Conservation (phyloP, 1,140 invertebrate genomes). For the Paracyclopina nana region DNA sequence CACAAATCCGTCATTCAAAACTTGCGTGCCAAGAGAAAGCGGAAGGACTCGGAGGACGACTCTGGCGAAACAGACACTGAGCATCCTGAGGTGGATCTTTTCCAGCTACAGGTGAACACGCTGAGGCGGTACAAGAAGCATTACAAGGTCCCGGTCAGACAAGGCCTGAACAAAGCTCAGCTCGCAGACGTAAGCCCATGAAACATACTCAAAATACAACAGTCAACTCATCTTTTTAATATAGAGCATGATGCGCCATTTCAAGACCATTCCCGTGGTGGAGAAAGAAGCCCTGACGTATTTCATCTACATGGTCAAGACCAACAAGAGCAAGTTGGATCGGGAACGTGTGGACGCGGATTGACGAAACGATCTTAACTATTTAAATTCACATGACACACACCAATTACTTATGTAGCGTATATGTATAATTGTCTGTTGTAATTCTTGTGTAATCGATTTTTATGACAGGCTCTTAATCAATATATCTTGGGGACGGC, state of each 20-base stretch:
- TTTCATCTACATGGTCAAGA: slow-evolving; percentile 90
- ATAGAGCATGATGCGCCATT: slow-evolving; percentile 35
- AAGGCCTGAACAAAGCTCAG: slow-evolving; percentile 80
- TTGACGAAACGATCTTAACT: no score
- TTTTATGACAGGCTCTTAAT: no score
- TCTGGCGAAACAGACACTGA: slow-evolving; percentile 35
- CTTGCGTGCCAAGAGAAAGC: slow-evolving; percentile 55
- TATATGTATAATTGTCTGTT: no score
- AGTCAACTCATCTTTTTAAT: slow-evolving; percentile 1
- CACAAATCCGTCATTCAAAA: slow-evolving; percentile 88
- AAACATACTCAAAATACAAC: not conserved
- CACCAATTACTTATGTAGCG: no score
- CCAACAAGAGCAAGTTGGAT: slow-evolving; percentile 74
- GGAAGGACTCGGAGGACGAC: slow-evolving; percentile 61
- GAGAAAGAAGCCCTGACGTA: slow-evolving; percentile 89
- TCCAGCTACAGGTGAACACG: slow-evolving; percentile 77
- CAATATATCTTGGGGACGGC: no score
- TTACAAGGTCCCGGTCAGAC: slow-evolving; percentile 70
- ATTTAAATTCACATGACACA: no score
- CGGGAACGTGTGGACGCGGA: slow-evolving; percentile 26
- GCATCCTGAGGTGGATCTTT: slow-evolving; percentile 74
- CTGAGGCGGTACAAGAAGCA: slow-evolving; percentile 75
- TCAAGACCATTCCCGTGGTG: slow-evolving; percentile 73
- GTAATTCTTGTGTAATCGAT: no score
- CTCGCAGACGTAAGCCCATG: slow-evolving; percentile 65